Conservation (phyloP, 1,140 invertebrate species). For the Polypedilum pembai region DNA sequence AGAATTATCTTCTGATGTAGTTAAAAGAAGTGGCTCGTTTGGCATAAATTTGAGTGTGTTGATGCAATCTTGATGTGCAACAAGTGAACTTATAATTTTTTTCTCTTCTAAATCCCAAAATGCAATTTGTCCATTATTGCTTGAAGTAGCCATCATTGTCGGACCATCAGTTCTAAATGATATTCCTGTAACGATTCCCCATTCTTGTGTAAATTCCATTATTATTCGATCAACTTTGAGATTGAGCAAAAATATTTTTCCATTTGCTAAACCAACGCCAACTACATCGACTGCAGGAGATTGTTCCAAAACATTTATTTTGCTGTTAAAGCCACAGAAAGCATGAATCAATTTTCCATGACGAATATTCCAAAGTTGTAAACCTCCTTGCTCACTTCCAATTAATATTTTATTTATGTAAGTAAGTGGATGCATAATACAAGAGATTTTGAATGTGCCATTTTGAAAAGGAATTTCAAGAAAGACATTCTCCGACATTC, state of each 20-base stretch:
- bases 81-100: constrained; percentile 49
- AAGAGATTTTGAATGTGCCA: constrained; percentile 66
- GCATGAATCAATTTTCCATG: constrained; percentile 68
- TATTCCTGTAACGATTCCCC: constrained; percentile 78
- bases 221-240: constrained; percentile 77
- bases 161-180: constrained; percentile 82
- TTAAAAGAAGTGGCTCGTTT: constrained; percentile 81
- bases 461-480: constrained; percentile 63
- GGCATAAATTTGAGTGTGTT: constrained; percentile 74
- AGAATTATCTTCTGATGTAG: constrained; percentile 91
- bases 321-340: constrained; percentile 68
- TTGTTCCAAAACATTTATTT: constrained; percentile 66
- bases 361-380: constrained; percentile 89
- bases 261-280: constrained; percentile 75
- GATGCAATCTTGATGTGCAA: constrained; percentile 66
- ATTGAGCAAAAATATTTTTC: constrained; percentile 82
- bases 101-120: constrained; percentile 90
- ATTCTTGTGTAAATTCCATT: constrained; percentile 84
- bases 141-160: constrained; percentile 80
- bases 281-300: constrained; percentile 86
- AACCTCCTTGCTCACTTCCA: constrained; percentile 75
- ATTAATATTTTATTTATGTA: constrained; percentile 94
- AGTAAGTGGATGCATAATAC: constrained; percentile 79
- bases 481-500: constrained; percentile 61
- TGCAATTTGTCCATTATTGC: constrained; percentile 70